Conservation (phyloP, 2,113 vertebrate genomes). For the Vicugna pacos region DNA sequence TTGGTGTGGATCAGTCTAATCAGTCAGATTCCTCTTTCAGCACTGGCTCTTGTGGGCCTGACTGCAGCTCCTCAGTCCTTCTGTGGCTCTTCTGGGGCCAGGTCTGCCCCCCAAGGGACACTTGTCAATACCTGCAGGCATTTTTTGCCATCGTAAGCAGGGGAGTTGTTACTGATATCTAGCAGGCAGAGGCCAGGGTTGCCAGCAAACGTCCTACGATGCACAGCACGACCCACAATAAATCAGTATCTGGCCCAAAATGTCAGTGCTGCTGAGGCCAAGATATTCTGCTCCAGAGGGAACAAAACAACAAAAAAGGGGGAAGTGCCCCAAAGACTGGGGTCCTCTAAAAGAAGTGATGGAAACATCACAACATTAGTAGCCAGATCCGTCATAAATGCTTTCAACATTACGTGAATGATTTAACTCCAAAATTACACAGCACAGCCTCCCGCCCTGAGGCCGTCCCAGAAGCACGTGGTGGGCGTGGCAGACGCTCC, state of each 20-base stretch:
- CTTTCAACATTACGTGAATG: neutral
- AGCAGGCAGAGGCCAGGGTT: neutral
- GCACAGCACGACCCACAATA: neutral
- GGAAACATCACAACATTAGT: neutral
- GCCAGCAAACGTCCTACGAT: neutral
- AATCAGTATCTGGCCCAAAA: neutral
- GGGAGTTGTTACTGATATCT: neutral
- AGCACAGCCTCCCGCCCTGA: neutral
- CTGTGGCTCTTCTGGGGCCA: neutral
- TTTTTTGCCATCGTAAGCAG: neutral
- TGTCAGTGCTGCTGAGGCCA: neutral
- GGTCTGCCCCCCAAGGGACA: neutral
- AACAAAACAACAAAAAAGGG: neutral
- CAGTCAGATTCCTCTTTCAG: neutral
- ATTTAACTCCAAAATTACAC: slow-evolving; percentile 50
- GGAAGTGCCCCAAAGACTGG: neutral
- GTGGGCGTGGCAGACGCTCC: slow-evolving; percentile 36
- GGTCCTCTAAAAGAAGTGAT: neutral
- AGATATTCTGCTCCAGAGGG: neutral
- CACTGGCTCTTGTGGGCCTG: neutral
- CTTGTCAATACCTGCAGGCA: neutral
- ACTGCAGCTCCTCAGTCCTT: neutral
- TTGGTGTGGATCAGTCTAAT: neutral
- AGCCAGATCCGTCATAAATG: neutral
- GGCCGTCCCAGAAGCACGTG: slow-evolving; percentile 11